These are phyloP conservation scores for Aelia acuminata DNA, from an alignment of 2,888 invertebrate species.

Conservation along the genomic window DNA sequence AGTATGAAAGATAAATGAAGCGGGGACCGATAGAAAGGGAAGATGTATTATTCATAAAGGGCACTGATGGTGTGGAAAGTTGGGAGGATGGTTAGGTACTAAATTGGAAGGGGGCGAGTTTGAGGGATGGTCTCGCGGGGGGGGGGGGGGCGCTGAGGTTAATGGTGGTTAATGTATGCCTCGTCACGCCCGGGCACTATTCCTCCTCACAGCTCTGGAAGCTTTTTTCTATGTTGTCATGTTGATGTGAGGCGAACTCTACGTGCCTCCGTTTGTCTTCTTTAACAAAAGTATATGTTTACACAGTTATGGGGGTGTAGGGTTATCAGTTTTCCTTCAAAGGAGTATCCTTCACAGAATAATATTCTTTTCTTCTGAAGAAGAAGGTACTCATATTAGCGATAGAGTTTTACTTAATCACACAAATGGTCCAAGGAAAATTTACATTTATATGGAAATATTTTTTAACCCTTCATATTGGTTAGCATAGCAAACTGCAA, in stretches of 20 bases:
- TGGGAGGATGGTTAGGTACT: not conserved
- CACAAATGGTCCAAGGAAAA: no score
- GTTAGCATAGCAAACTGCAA: no score
- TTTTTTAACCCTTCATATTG: no score
- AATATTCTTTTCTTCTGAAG: no score
- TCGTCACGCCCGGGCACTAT: not conserved
- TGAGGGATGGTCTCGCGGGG: not conserved
- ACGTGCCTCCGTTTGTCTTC: not conserved
- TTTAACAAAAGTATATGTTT: not conserved
- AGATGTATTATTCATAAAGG: slow-evolving; percentile 41
- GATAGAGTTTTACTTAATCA: no score
- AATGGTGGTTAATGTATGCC: slow-evolving; percentile 32
- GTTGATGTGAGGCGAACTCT: not conserved
- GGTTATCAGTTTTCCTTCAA: not conserved
- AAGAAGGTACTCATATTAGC: no score
- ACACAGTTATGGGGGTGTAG: not conserved
- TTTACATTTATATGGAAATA: no score
- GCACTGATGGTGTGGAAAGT: slow-evolving; percentile 46
- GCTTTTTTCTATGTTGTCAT: not conserved
- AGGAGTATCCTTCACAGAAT: no score
- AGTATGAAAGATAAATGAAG: slow-evolving; percentile 41
- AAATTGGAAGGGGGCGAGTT: slow-evolving; percentile 38
- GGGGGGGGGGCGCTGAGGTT: not conserved
- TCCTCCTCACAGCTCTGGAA: not conserved
- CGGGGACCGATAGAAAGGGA: slow-evolving; percentile 38